A percentile compares a stretch with the other conserved stretches of the same genome.
These are phyloP conservation scores for Heterocephalus glaber DNA, from an alignment of 2,113 vertebrate species.

Conservation along the genomic window DNA sequence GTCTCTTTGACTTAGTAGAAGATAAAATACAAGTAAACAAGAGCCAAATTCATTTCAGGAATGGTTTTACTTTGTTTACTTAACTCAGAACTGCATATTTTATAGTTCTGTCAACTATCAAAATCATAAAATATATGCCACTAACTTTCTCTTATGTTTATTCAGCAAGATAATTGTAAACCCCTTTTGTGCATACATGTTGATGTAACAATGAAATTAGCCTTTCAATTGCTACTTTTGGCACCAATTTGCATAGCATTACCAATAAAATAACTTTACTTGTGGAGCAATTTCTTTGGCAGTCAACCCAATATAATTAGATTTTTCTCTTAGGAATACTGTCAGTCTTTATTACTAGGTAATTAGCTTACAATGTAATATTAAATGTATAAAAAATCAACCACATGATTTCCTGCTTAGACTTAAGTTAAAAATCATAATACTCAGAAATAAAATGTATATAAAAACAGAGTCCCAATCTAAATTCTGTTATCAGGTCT, in stretches of 20 bases:
- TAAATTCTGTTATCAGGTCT: slow-evolving; percentile 61
- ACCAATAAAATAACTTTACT: slow-evolving; percentile 53
- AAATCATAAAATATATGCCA: slow-evolving; percentile 26
- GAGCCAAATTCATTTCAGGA: not conserved
- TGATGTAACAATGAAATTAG: slow-evolving; percentile 41
- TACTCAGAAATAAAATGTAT: slow-evolving; percentile 20
- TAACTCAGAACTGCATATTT: slow-evolving; percentile 17
- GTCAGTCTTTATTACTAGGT: slow-evolving; percentile 73
- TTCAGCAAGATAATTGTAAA: not conserved
- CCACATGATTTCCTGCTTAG: slow-evolving; percentile 51
- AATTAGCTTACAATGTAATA: slow-evolving; percentile 75
- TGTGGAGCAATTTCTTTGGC: slow-evolving; percentile 64
- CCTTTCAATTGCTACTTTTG: slow-evolving; percentile 6
- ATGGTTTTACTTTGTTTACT: not conserved
- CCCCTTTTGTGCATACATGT: slow-evolving; percentile 16
- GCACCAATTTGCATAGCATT: slow-evolving; percentile 67
- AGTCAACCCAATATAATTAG: slow-evolving; percentile 65
- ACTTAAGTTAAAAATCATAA: slow-evolving; percentile 60
- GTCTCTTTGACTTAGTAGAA: not conserved
- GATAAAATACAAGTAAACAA: not conserved
- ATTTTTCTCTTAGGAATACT: slow-evolving; percentile 61
- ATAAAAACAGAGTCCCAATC: slow-evolving; percentile 28
- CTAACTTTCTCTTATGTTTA: slow-evolving; percentile 10
- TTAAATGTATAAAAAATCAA: slow-evolving; percentile 63
- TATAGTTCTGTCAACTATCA: not conserved